phyloP scores from a whole-genome alignment of 1,140 invertebrate species.

The Drosophila sp. region DNA sequence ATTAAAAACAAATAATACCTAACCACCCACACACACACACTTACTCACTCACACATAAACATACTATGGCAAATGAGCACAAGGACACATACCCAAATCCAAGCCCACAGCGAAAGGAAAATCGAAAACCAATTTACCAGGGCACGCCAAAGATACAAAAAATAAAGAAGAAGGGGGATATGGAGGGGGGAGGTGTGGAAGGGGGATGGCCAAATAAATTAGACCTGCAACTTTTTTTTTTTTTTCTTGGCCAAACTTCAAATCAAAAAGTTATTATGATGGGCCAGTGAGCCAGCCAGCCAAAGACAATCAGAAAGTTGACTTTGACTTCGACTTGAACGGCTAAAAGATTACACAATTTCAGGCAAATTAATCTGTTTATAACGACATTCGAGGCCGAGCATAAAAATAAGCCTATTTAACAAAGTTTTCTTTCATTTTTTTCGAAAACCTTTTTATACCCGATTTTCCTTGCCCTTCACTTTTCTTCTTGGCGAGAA shows the following conservation, averaged over 20 bases:
- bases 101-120: constrained; percentile 39
- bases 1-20: constrained; percentile 74
- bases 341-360: constrained; percentile 69
- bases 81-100: constrained; percentile 49
- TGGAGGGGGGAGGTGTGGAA: neutral
- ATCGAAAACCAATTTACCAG: constrained; percentile 74
- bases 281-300: constrained; percentile 20
- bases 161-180: neutral
- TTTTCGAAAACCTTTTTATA: constrained; percentile 50
- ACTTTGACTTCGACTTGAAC: constrained; percentile 25
- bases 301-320: constrained; percentile 67
- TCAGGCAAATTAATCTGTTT: constrained; percentile 76
- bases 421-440: constrained; percentile 37
- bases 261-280: constrained; percentile 74
- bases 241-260: constrained; percentile 30
- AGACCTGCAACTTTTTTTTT: constrained; percentile 57
- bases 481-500: neutral
- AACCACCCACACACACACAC: constrained; percentile 4
- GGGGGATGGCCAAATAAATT: constrained; percentile 51
- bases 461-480: neutral
- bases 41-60: constrained; percentile 15
- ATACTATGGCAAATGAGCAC: constrained; percentile 50
- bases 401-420: constrained; percentile 73
- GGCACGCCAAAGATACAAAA: constrained; percentile 31
- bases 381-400: constrained; percentile 66